These are phyloP conservation scores for Chaenogobius annularis DNA, from an alignment of 2,113 vertebrate genomes.

Conservation along the genomic window DNA sequence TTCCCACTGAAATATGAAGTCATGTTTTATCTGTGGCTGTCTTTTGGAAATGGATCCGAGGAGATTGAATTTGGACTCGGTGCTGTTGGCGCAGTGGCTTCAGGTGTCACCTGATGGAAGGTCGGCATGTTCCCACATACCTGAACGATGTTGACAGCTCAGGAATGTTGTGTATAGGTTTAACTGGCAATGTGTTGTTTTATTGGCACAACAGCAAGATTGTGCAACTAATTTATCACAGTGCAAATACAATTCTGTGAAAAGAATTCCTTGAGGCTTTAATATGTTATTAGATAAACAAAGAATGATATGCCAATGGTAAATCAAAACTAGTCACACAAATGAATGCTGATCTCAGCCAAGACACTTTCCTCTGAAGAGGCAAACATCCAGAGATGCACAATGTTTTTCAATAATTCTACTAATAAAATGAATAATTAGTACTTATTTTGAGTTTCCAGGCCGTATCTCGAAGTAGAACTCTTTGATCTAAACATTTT, in stretches of 20 bases:
- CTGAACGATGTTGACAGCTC: conserved; percentile 43
- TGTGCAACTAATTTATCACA: background rate
- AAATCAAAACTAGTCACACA: background rate
- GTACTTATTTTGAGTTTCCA: background rate
- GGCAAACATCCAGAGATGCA: too few relatives aligned
- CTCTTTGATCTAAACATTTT: too few relatives aligned
- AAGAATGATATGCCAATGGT: background rate
- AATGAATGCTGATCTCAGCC: background rate
- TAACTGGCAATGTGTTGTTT: conserved; percentile 32
- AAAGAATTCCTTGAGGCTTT: background rate
- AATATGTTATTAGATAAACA: background rate
- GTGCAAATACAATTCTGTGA: background rate
- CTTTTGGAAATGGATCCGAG: conserved; percentile 40
- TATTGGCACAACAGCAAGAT: conserved; percentile 1
- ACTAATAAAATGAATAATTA: too few relatives aligned
- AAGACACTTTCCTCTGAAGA: too few relatives aligned
- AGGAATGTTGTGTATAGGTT: conserved; percentile 36
- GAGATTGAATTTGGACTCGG: conserved; percentile 20
- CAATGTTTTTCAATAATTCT: too few relatives aligned
- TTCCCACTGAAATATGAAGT: conserved; percentile 20
- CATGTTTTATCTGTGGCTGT: conserved; percentile 27
- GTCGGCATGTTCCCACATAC: conserved; percentile 16
- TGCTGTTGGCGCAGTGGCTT: conserved; percentile 28
- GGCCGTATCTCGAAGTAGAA: background rate
- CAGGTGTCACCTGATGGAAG: conserved; percentile 32